Base-by-base conservation (phyloP, 2,888 invertebrate species). In the Chloromyia formosa region DNA sequence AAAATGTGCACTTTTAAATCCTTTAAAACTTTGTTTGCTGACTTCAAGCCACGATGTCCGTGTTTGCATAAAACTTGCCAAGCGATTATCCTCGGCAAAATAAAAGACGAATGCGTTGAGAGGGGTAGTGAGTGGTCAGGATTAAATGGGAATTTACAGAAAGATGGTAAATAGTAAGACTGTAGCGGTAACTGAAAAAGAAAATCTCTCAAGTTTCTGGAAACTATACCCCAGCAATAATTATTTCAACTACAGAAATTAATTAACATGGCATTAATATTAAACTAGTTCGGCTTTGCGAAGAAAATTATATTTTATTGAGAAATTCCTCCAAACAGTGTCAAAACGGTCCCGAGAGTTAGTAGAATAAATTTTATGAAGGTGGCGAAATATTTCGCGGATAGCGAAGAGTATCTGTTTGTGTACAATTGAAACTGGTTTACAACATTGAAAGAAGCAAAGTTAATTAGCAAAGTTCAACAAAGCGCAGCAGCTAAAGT, bases 31-130 rank as follows among this genome's bases (percentile, higher is more conserved):
- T 56, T 56, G 56, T 56, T 56, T 56, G 56, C 3, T 20, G 22
- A 56, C 20, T 56, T 7, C 16, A 18, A 56, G 56, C 20, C 56
- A 56, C 20, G 5, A 16, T 56, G 22, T 22, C 22, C 56, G 56
- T 56, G 56, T 56, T 56, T 56, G 56, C 18, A 56, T 56, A 56
- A 56, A 56, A 56, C 56, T 20, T 20, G 56, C 56, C 53, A 53
- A 53, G 53, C 53, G 53, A 53, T 53, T 53, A 53, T 53, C 53
- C 53, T 53, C 4, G 14, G 53, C 3, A 53, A 53, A 14, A 53
- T 16, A 53, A 53, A 53, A 53, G 20, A 56, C 18, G 10, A 18
- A 56, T 10, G 56, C 12, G 12, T n/a, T 12, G 16, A n/a, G 12
- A 12, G 16, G 10, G 10, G 12, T 12, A 42, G 12, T 42, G 42